Evolutionary conservation across 35 echinoderm and acorn worm genomes (phyloP).

Genomic region (Patiria miniata): DNA sequence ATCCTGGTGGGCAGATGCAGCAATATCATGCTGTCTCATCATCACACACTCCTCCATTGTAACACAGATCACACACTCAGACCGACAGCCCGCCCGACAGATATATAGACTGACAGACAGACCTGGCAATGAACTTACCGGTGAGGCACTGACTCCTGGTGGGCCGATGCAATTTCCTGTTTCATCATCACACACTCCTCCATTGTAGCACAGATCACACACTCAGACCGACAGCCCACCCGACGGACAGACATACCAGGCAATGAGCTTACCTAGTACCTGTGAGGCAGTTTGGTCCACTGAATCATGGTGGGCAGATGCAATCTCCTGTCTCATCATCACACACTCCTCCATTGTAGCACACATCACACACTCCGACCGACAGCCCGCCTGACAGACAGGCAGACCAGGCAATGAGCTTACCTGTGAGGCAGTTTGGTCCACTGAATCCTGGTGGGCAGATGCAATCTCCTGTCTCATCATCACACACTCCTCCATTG

Average conservation of each 20-base stretch:
- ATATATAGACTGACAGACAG: too few relatives aligned
- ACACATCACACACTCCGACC: too few relatives aligned
- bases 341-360: slow-evolving; percentile 74
- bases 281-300: slow-evolving; percentile 53
- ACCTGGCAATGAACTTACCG: slow-evolving; percentile 1
- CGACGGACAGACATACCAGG: not conserved
- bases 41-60: slow-evolving; percentile 81
- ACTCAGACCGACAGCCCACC: slow-evolving; percentile 6
- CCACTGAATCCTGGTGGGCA: slow-evolving; percentile 73
- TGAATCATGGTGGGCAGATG: too few relatives aligned
- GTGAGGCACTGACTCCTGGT: slow-evolving; percentile 66
- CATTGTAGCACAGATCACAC: slow-evolving; percentile 75
- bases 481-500: slow-evolving; percentile 80
- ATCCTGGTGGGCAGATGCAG: slow-evolving; percentile 75
- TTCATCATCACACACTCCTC: slow-evolving; percentile 75
- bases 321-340: too few relatives aligned
- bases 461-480: slow-evolving; percentile 61
- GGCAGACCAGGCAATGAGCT: not conserved
- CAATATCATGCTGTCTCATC: slow-evolving; percentile 54
- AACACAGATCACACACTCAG: slow-evolving; percentile 66
- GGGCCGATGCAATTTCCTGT: slow-evolving; percentile 68
- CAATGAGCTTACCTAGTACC: slow-evolving; percentile 5
- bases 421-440: slow-evolving; percentile 58
- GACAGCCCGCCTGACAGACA: too few relatives aligned
- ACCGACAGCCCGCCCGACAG: not conserved